Evolutionary conservation across 2,113 vertebrate species (phyloP).

Genomic region (Hucho hucho): DNA sequence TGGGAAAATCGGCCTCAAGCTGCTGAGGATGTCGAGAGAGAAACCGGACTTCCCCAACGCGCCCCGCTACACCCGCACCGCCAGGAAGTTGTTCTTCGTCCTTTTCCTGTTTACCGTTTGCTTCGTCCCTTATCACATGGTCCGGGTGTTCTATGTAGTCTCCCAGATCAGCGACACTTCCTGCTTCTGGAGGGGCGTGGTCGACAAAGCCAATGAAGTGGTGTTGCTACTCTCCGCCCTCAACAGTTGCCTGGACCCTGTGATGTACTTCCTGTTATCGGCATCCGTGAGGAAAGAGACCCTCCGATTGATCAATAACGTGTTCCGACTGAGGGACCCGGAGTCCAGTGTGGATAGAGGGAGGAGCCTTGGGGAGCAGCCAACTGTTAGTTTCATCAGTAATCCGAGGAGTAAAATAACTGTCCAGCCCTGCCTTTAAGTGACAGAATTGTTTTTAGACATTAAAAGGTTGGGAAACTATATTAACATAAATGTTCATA

Average conservation of each 20-base stretch:
- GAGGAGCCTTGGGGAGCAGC: constrained; percentile 11
- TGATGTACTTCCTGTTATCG: constrained; percentile 92
- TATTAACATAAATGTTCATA: no score
- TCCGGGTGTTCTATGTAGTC: constrained; percentile 81
- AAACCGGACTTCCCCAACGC: constrained; percentile 84
- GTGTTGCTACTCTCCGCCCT: constrained; percentile 83
- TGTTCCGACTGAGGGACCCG: constrained; percentile 55
- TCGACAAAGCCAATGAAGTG: constrained; percentile 84
- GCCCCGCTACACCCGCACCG: constrained; percentile 75
- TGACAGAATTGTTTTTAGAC: no score
- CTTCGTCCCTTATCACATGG: constrained; percentile 88
- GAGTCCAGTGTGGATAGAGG: constrained; percentile 72
- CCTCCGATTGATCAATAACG: constrained; percentile 65
- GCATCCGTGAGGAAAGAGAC: constrained; percentile 82
- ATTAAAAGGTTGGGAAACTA: no score
- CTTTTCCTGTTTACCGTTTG: constrained; percentile 88
- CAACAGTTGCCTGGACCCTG: constrained; percentile 92
- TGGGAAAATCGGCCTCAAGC: constrained; percentile 81
- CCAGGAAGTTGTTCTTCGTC: constrained; percentile 90
- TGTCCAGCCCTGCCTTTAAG: background rate
- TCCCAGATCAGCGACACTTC: constrained; percentile 75
- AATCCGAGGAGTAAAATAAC: background rate
- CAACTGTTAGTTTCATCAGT: background rate
- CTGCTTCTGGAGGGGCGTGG: constrained; percentile 71
- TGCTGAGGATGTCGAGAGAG: constrained; percentile 74